Evolutionary conservation across 2,797 vertebrate species (phyloP).

Genomic region (Euthynnus affinis): DNA sequence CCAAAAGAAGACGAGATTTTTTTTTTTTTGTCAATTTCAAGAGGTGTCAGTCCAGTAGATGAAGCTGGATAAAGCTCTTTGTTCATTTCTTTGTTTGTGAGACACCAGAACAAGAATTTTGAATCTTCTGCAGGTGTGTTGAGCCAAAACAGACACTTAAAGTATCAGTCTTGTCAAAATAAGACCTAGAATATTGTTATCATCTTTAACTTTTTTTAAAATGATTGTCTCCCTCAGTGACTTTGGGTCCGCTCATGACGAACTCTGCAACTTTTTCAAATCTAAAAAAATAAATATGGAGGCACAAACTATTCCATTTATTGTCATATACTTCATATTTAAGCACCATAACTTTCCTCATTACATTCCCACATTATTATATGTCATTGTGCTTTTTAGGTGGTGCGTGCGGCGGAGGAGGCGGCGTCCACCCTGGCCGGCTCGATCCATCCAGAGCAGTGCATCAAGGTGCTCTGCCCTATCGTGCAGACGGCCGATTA

Average conservation of each 20-base stretch:
- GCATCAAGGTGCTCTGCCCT: slow-evolving; percentile 98
- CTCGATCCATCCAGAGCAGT: slow-evolving; percentile 97
- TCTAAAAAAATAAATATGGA: no score
- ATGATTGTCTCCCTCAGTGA: no score
- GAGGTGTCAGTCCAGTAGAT: neutral
- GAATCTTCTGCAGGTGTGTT: neutral
- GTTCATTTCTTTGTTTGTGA: no score
- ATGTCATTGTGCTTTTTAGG: slow-evolving; percentile 81
- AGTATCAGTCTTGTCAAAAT: neutral
- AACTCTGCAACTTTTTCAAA: no score
- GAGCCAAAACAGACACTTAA: neutral
- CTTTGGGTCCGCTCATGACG: no score
- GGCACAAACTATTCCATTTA: neutral
- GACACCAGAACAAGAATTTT: neutral
- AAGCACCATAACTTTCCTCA: no score
- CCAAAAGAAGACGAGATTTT: no score
- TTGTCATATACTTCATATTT: neutral
- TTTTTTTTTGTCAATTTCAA: no score
- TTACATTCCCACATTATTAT: neutral
- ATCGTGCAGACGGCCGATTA: slow-evolving; percentile 99
- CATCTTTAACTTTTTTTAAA: no score
- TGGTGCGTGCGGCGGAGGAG: slow-evolving; percentile 96
- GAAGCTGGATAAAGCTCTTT: no score
- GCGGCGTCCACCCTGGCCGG: slow-evolving; percentile 94
- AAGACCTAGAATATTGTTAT: no score